A percentile compares a stretch with the other conserved stretches of the same genome.
These are phyloP conservation scores for Cyphomyrus plagiostoma DNA, from an alignment of 2,113 vertebrate species.

Conservation along the genomic window DNA sequence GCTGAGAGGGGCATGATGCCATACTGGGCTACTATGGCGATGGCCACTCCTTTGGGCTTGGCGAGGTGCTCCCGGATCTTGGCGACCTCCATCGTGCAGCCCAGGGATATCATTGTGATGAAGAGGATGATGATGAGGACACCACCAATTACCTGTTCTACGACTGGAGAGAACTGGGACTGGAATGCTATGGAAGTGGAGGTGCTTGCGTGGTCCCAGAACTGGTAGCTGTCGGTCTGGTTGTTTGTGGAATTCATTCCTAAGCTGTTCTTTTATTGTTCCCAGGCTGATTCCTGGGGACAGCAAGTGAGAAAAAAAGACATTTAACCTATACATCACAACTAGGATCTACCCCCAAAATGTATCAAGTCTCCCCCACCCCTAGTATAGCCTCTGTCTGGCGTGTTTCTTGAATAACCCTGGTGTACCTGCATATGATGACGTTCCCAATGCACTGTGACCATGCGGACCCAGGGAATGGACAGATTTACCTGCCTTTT, in stretches of 20 bases:
- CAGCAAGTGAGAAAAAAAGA: neutral
- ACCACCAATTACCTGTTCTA: slow-evolving; percentile 48
- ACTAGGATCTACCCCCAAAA: neutral
- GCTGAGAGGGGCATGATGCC: slow-evolving; percentile 77
- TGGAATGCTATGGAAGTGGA: slow-evolving; percentile 35
- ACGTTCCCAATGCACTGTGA: no score
- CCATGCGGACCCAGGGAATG: no score
- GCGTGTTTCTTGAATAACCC: no score
- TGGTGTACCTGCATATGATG: no score
- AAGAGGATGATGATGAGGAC: slow-evolving; percentile 54
- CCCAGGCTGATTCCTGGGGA: neutral
- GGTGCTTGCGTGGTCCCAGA: slow-evolving; percentile 14
- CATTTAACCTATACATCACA: neutral
- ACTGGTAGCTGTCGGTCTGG: slow-evolving; percentile 25
- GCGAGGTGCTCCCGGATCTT: slow-evolving; percentile 69
- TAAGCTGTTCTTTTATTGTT: neutral
- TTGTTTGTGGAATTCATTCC: slow-evolving; percentile 40
- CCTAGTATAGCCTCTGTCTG: no score
- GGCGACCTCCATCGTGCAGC: slow-evolving; percentile 71
- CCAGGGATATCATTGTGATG: slow-evolving; percentile 64
- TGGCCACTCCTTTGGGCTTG: slow-evolving; percentile 64
- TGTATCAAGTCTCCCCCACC: no score
- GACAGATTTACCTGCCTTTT: no score
- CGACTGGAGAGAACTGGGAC: slow-evolving; percentile 31
- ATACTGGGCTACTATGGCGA: slow-evolving; percentile 70